Conservation (phyloP, 2,797 vertebrate genomes). For the Parambassis ranga region DNA sequence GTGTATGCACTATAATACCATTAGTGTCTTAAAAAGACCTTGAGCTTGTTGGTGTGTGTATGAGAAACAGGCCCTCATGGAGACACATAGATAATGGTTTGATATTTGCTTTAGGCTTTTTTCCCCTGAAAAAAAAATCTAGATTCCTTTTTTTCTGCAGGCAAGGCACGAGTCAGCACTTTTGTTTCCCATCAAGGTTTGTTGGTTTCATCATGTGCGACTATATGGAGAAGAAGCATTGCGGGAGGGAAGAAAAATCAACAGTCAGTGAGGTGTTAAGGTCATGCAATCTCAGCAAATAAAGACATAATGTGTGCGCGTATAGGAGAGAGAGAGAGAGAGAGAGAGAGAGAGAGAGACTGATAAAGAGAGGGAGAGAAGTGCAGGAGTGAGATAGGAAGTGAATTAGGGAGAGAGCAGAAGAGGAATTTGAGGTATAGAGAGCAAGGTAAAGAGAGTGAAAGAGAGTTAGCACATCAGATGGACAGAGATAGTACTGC, state of each 20-base stretch:
- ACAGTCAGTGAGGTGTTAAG: slow-evolving; percentile 51
- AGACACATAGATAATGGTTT: slow-evolving; percentile 15
- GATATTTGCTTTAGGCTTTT: slow-evolving; percentile 24
- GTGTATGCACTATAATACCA: background rate
- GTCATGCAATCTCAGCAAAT: slow-evolving; percentile 70
- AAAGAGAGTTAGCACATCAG: slow-evolving; percentile 48
- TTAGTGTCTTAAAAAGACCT: background rate
- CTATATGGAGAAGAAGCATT: slow-evolving; percentile 45
- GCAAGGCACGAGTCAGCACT: slow-evolving; percentile 53
- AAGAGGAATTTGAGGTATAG: slow-evolving; percentile 47
- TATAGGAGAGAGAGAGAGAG: slow-evolving; percentile 1
- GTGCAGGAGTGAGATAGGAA: slow-evolving; percentile 49
- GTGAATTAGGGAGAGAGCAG: slow-evolving; percentile 43
- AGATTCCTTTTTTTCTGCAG: slow-evolving; percentile 17
- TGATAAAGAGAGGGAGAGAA: slow-evolving; percentile 58
- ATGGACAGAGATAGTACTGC: slow-evolving; percentile 67
- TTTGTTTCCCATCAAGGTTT: slow-evolving; percentile 45
- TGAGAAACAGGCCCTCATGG: slow-evolving; percentile 3
- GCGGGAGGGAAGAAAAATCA: slow-evolving; percentile 6
- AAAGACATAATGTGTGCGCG: slow-evolving; percentile 59
- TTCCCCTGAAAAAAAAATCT: slow-evolving; percentile 2
- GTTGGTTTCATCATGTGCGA: slow-evolving; percentile 46
- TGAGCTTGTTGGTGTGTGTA: background rate
- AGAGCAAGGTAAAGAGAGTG: slow-evolving; percentile 32
- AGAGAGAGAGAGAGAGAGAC: slow-evolving; percentile 22